A percentile compares a stretch with the other conserved stretches of the same genome.
Conservation (phyloP, 1,140 invertebrate genomes). For the Hyposmocoma kahamanoa region DNA sequence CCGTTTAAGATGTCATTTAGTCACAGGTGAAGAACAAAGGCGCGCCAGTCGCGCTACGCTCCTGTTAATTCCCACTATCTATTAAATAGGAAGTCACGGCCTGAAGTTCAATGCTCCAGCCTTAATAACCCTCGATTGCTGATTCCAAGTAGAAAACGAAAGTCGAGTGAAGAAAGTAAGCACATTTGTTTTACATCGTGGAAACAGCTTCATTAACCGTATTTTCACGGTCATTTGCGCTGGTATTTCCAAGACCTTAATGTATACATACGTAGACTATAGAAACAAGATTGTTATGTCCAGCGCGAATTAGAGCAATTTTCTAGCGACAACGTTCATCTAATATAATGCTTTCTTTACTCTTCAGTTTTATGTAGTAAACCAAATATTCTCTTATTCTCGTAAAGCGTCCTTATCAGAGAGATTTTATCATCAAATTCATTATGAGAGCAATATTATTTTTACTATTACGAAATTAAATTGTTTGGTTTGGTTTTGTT, state of each 20-base stretch:
- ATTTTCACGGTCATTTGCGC: constrained; percentile 26
- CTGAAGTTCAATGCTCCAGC: constrained; percentile 42
- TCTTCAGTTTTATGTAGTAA: too few relatives aligned
- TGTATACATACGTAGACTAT: constrained; percentile 6
- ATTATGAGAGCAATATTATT: too few relatives aligned
- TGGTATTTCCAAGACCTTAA: constrained; percentile 2
- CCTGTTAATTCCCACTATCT: constrained; percentile 54
- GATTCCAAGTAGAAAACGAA: constrained; percentile 29
- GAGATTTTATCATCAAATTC: too few relatives aligned
- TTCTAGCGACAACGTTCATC: too few relatives aligned
- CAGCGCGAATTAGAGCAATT: too few relatives aligned
- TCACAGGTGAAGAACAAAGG: constrained; percentile 52
- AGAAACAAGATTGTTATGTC: too few relatives aligned
- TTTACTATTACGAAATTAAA: too few relatives aligned
- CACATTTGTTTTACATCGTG: constrained; percentile 9
- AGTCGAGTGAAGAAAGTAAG: constrained; percentile 29
- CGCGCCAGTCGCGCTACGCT: constrained; percentile 46
- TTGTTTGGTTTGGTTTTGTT: too few relatives aligned
- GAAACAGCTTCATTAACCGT: constrained; percentile 22
- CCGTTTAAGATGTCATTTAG: constrained; percentile 25
- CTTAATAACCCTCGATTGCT: constrained; percentile 28
- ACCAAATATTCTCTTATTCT: too few relatives aligned
- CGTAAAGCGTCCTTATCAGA: too few relatives aligned
- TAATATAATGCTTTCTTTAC: too few relatives aligned
- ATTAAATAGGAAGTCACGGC: constrained; percentile 68